Evolutionary conservation across 2,113 vertebrate species (phyloP).

Genomic region (Sclerurus mexicanus): DNA sequence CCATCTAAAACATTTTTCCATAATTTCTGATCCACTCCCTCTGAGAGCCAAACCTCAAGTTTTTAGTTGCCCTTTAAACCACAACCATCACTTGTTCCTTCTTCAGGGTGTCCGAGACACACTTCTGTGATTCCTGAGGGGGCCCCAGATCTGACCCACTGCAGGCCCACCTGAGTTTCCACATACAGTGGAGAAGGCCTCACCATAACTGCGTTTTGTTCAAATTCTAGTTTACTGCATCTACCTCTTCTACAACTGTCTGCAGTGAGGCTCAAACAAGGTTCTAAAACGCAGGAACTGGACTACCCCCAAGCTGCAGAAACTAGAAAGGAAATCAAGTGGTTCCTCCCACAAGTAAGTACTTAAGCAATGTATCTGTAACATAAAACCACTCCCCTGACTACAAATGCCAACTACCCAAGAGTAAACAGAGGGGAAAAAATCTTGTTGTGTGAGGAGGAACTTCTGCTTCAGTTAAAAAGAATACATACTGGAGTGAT

Average conservation of each 20-base stretch:
- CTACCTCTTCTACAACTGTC: neutral
- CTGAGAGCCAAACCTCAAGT: neutral
- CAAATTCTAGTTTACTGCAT: neutral
- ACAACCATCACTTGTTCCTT: neutral
- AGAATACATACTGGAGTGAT: constrained; percentile 71
- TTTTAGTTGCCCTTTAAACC: neutral
- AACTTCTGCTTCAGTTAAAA: constrained; percentile 73
- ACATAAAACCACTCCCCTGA: constrained; percentile 7
- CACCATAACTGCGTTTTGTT: accelerated
- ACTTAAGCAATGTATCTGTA: neutral
- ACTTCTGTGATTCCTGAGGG: neutral
- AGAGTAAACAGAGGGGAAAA: constrained; percentile 67
- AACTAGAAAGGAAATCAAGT: neutral
- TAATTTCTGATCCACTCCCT: neutral
- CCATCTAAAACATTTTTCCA: neutral
- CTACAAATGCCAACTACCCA: constrained; percentile 51
- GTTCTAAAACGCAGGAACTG: neutral
- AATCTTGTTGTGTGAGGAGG: constrained; percentile 54
- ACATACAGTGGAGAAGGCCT: neutral
- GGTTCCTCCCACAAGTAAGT: neutral
- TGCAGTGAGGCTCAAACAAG: neutral
- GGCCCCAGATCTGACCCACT: neutral
- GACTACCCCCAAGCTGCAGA: neutral
- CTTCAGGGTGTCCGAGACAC: neutral
- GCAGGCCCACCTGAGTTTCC: neutral